Conservation (phyloP, 2,113 vertebrate genomes). For the Alectura lathami region DNA sequence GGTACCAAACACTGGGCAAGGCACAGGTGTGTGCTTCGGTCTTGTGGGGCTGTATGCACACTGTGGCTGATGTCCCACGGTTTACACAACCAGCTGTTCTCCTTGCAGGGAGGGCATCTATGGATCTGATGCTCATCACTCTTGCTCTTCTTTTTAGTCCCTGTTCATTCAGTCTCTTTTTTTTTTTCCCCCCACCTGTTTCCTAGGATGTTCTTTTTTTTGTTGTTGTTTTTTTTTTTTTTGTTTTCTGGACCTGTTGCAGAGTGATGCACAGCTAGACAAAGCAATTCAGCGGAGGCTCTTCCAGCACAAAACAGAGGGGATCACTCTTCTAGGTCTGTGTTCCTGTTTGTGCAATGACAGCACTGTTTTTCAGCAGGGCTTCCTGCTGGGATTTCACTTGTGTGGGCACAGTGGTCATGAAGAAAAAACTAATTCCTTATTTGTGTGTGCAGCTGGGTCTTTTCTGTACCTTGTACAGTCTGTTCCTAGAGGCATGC, state of each 20-base stretch:
- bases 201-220: neutral
- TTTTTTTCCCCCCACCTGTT: neutral
- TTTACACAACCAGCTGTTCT: no score
- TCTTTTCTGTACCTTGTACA: neutral
- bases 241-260: neutral
- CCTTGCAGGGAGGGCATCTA: neutral
- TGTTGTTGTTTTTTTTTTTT: neutral
- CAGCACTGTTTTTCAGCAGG: neutral
- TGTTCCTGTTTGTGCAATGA: neutral
- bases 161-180: neutral
- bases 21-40: rapidly evolving
- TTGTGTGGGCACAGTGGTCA: neutral
- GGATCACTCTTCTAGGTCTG: neutral
- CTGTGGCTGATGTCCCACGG: rapidly evolving
- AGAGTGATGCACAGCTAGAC: neutral
- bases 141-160: neutral
- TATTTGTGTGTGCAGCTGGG: neutral
- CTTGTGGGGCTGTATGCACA: neutral
- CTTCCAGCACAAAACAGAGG: neutral
- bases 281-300: neutral
- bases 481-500: neutral
- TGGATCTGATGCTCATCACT: neutral
- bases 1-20: neutral
- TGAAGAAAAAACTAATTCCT: neutral
- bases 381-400: neutral